Base-by-base conservation (phyloP, 2,888 invertebrate species). In the Electrophaes corylata region DNA sequence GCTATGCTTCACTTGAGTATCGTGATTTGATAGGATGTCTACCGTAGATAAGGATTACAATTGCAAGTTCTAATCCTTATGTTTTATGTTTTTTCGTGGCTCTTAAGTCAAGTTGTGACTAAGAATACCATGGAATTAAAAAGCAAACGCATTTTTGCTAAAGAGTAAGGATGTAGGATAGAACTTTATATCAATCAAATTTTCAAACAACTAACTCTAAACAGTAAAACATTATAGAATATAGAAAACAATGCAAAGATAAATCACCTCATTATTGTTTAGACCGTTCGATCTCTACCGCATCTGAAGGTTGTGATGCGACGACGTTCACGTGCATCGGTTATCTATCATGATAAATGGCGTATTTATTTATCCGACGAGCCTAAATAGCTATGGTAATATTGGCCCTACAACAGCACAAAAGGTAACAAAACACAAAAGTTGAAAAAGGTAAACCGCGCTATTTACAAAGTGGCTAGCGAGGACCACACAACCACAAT, bases 401-500 rank as follows among this genome's bases (percentile, higher is more conserved):
- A 91, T 91, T 91, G 88, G 89, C 86, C 86, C 87, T 91, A 91
- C 89, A 90, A 91, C 86, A 88, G 89, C 89, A 91, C 91, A 91
- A 91, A 91, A 91, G 91, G 91, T 91, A 91, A 91, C 91, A 91
- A 91, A 91, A 91, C 91, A 91, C 89, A 91, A 90, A 90, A 90
- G 91, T 91, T 88, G 91, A 91, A 91, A 91, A 91, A 91, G 91
- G 91, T 89, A 91, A 91, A 91, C 91, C 91, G 91, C 91, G 90
- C 89, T 91, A 91, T 91, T 91, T 91, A 91, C 91, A 91, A 91
- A 91, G 91, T 91, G 91, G 91, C 91, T 86, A 87, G 91, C 88
- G 88, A 83, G 89, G 91, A 91, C 91, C 91, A 91, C 91, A 91
- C 91, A 91, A 84, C 84, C 87, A 87, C 90, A 91, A 90, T 90